phyloP scores from a whole-genome alignment of 1,140 invertebrate genomes.

The Heliconius eleuchia region DNA sequence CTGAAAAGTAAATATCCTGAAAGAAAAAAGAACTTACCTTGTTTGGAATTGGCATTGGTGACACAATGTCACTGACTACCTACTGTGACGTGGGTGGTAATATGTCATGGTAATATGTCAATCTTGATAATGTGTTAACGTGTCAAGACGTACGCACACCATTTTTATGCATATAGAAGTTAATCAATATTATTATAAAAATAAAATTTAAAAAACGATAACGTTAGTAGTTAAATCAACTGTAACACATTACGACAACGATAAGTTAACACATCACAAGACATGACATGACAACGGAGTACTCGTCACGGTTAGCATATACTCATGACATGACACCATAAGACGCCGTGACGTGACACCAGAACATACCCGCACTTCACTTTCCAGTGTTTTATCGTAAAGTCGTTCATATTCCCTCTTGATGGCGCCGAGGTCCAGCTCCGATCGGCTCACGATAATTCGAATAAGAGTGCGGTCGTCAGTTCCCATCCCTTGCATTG shows the following conservation, averaged over 20 bases:
- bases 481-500: constrained; percentile 88
- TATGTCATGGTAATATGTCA: neutral
- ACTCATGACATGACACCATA: neutral
- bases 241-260: neutral
- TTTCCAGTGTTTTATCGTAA: constrained; percentile 86
- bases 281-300: no score
- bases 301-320: no score
- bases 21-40: neutral
- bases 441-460: constrained; percentile 87
- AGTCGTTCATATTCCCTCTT: constrained; percentile 86
- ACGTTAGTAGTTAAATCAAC: no score
- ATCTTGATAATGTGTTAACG: neutral
- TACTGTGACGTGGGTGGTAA: neutral
- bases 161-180: no score
- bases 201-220: no score
- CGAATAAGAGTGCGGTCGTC: constrained; percentile 87
- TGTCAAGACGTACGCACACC: neutral
- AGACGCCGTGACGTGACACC: neutral
- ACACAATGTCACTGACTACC: neutral
- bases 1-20: constrained; percentile 1
- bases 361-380: constrained; percentile 84
- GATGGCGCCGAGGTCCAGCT: constrained; percentile 87
- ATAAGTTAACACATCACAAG: neutral
- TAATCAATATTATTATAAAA: no score
- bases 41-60: neutral